A percentile compares a stretch with the other conserved stretches of the same genome.
Conservation (phyloP, 2,888 invertebrate species). For the Chloroclystis v-ata region DNA sequence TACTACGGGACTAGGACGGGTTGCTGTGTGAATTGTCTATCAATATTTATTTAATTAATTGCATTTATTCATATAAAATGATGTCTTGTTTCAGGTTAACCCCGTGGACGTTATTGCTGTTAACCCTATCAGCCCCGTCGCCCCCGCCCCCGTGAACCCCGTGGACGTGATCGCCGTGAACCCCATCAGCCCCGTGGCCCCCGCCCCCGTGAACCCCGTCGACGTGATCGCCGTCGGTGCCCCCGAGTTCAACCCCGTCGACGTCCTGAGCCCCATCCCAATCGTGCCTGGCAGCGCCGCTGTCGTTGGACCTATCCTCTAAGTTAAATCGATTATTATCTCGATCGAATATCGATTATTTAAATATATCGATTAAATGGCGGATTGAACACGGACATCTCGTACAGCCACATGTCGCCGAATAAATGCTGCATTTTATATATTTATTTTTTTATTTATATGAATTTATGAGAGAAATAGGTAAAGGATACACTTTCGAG, state of each 20-base stretch:
- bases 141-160: slow-evolving; percentile 19
- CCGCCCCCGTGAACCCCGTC: slow-evolving; percentile 11
- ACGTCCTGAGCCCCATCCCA: slow-evolving; percentile 25
- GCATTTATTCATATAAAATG: too few species aligned
- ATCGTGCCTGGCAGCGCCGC: slow-evolving; percentile 24
- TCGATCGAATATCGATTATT: too few species aligned
- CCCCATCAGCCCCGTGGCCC: slow-evolving; percentile 1
- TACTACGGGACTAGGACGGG: too few species aligned
- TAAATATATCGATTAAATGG: too few species aligned
- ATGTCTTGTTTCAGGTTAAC: neutral
- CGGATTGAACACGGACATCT: neutral
- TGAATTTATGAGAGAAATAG: too few species aligned
- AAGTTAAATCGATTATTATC: neutral
- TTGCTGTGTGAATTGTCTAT: too few species aligned
- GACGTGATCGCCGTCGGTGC: slow-evolving; percentile 19
- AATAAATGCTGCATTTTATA: slow-evolving; percentile 8
- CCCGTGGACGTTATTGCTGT: slow-evolving; percentile 5
- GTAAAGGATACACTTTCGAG: too few species aligned
- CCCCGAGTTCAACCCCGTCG: slow-evolving; percentile 33
- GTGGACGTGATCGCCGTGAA: slow-evolving; percentile 8
- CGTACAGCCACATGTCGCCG: neutral
- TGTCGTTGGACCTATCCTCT: slow-evolving; percentile 24
- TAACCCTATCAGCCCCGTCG: slow-evolving; percentile 32
- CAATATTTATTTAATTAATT: too few species aligned
- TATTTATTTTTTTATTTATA: neutral